phyloP scores from a whole-genome alignment of 2,888 invertebrate species.

The Synergus laeviventris region DNA sequence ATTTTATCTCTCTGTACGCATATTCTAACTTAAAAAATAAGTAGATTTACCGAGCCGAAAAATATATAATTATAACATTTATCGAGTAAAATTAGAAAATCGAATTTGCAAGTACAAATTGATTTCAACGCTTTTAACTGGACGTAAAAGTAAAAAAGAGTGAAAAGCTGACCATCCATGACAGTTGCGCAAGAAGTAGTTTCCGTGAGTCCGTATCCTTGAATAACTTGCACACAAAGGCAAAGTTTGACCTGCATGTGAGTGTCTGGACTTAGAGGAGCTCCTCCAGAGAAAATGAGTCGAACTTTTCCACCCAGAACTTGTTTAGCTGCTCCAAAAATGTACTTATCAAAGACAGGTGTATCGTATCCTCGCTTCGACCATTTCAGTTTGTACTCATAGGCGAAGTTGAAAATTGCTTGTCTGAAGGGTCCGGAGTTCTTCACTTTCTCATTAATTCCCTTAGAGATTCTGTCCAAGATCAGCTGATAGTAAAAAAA shows the following conservation, averaged over 20 bases:
- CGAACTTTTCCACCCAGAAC: constrained; percentile 94
- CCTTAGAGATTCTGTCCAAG: constrained; percentile 97
- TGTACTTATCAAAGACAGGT: constrained; percentile 83
- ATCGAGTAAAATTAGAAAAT: too few relatives aligned
- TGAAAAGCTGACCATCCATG: constrained; percentile 82
- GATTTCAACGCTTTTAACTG: too few relatives aligned
- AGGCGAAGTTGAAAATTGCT: constrained; percentile 95
- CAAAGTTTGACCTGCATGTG: constrained; percentile 95
- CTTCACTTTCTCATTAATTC: constrained; percentile 94
- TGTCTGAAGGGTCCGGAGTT: constrained; percentile 87
- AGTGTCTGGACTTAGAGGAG: constrained; percentile 96
- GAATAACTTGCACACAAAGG: constrained; percentile 92
- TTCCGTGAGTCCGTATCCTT: constrained; percentile 98
- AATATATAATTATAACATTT: too few relatives aligned
- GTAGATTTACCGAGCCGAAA: too few relatives aligned
- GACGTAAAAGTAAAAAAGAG: not conserved
- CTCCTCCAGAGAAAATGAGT: constrained; percentile 94
- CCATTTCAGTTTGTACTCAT: constrained; percentile 94
- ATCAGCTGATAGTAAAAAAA: constrained; percentile 83
- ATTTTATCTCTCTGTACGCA: too few relatives aligned
- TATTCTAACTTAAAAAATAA: too few relatives aligned
- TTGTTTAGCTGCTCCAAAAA: constrained; percentile 79
- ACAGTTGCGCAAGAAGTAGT: constrained; percentile 95
- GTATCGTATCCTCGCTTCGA: constrained; percentile 89
- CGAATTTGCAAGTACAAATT: too few relatives aligned